phyloP scores from a whole-genome alignment of 1,140 invertebrate genomes.

The Leptestheria dahalacensis region DNA sequence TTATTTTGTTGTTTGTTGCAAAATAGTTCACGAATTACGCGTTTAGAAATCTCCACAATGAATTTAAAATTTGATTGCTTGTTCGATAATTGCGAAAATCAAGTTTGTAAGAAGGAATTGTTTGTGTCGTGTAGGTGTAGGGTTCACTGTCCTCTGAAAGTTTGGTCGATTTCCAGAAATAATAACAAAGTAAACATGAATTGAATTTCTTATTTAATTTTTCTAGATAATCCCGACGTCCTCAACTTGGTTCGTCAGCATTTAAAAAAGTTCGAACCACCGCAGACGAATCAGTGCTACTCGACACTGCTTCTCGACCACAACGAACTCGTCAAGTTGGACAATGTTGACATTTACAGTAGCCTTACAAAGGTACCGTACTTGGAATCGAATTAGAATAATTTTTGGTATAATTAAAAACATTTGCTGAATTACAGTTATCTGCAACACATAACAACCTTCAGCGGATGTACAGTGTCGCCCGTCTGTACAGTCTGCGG shows the following conservation, averaged over 20 bases:
- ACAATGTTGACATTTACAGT: slow-evolving; percentile 65
- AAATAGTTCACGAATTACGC: neutral
- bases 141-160: no score
- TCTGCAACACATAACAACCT: slow-evolving; percentile 69
- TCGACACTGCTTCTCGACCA: slow-evolving; percentile 64
- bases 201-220: neutral
- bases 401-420: no score
- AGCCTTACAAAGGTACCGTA: slow-evolving; percentile 56
- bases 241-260: slow-evolving; percentile 30
- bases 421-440: no score
- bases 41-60: no score
- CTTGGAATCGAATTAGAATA: neutral
- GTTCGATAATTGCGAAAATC: neutral
- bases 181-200: neutral
- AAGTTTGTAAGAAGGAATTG: neutral
- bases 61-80: no score
- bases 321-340: slow-evolving; percentile 69
- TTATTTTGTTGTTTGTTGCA: no score
- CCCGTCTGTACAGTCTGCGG: slow-evolving; percentile 56
- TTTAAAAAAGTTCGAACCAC: slow-evolving; percentile 30
- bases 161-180: neutral
- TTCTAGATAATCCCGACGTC: slow-evolving; percentile 2
- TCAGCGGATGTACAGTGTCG: slow-evolving; percentile 70
- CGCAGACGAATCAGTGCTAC: slow-evolving; percentile 27
- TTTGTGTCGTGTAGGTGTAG: neutral